Evolutionary conservation across 2,113 vertebrate genomes (phyloP).

Genomic region (Centrocercus urophasianus): DNA sequence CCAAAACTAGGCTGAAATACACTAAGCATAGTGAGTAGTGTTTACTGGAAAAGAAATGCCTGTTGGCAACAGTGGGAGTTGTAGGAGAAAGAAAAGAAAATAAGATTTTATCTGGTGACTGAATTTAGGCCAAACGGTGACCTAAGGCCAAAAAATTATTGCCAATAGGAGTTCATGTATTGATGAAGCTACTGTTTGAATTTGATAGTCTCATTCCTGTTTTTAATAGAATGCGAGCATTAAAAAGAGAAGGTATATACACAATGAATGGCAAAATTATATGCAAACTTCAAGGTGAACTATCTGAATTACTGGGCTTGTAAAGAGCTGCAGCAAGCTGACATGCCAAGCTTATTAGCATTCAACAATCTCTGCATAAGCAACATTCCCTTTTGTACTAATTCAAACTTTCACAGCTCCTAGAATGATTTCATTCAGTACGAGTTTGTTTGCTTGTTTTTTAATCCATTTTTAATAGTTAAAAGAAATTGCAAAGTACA

Average conservation of each 20-base stretch:
- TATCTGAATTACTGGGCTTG: conserved; percentile 36
- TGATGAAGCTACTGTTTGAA: conserved; percentile 18
- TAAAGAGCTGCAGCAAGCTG: conserved; percentile 24
- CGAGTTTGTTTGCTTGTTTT: background rate
- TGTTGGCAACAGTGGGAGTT: background rate
- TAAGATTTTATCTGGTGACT: background rate
- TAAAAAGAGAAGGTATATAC: conserved; percentile 4
- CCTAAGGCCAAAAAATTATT: background rate
- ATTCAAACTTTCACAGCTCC: conserved; percentile 32
- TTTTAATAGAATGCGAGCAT: background rate
- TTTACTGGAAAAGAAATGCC: background rate
- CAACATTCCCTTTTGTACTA: conserved; percentile 37
- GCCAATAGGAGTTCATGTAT: background rate
- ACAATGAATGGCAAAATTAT: conserved; percentile 37
- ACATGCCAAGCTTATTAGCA: conserved; percentile 31
- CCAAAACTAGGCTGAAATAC: background rate
- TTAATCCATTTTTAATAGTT: background rate
- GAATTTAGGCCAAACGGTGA: background rate
- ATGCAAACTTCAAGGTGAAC: conserved; percentile 68
- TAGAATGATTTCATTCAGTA: conserved; percentile 42
- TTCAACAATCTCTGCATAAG: conserved; percentile 12
- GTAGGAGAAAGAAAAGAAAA: background rate
- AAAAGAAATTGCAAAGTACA: conserved; percentile 28
- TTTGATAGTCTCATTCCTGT: background rate
- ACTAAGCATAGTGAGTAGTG: background rate